These are phyloP conservation scores for Gymnothorax reevesii DNA, from an alignment of 2,797 vertebrate species.

Conservation along the genomic window DNA sequence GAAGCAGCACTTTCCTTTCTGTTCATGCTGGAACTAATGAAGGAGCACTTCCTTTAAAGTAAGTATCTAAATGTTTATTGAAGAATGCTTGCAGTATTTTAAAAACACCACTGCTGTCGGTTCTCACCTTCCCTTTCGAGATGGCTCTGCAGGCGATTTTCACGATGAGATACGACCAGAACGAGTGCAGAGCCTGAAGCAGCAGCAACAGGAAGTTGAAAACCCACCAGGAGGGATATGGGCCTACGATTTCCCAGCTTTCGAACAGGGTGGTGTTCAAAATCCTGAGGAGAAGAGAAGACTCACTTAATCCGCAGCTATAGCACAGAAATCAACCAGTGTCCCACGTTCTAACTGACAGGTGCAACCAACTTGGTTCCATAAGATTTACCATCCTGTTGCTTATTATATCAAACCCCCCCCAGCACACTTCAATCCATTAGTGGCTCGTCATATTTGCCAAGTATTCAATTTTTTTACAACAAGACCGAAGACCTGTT, in stretches of 20 bases:
- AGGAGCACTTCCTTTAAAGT: background rate
- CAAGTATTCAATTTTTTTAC: too few species aligned
- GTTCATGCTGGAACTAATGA: background rate
- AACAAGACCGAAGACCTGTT: too few species aligned
- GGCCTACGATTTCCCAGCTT: constrained; percentile 94
- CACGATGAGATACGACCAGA: constrained; percentile 96
- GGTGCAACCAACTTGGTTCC: too few species aligned
- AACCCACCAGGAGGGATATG: constrained; percentile 94
- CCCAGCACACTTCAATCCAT: too few species aligned
- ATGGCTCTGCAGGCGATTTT: constrained; percentile 90
- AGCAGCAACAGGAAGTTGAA: constrained; percentile 88
- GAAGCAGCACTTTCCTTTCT: background rate
- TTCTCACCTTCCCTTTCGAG: constrained; percentile 93
- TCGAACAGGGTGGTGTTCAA: constrained; percentile 93
- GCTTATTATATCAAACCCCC: too few species aligned
- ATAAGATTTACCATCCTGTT: too few species aligned
- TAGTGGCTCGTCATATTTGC: too few species aligned
- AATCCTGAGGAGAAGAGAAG: constrained; percentile 75
- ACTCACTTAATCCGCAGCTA: background rate
- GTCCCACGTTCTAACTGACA: background rate
- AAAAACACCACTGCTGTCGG: background rate
- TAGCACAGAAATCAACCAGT: background rate
- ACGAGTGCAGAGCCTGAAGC: constrained; percentile 88
- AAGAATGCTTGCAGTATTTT: background rate
- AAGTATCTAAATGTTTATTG: background rate